These are phyloP conservation scores for Cerastis leucographa DNA, from an alignment of 2,888 invertebrate species.

Conservation along the genomic window DNA sequence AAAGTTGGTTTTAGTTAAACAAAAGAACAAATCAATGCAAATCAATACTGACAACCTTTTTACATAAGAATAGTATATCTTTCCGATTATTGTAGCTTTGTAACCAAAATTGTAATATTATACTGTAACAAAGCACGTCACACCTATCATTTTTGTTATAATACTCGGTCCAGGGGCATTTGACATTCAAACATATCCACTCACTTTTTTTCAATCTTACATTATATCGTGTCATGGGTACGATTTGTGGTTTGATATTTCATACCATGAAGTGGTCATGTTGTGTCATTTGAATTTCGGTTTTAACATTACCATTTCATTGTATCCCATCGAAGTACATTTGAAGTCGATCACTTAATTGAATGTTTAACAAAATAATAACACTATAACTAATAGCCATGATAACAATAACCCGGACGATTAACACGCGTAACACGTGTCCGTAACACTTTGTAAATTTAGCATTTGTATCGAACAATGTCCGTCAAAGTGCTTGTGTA, in stretches of 20 bases:
- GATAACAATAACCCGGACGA: constrained; percentile 64
- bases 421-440: constrained; percentile 60
- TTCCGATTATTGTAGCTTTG: constrained; percentile 12
- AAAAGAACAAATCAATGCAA: constrained; percentile 41
- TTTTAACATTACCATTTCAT: constrained; percentile 1
- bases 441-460: constrained; percentile 63
- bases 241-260: constrained; percentile 29
- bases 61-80: constrained; percentile 25
- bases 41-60: constrained; percentile 56
- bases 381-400: constrained; percentile 47
- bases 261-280: constrained; percentile 1
- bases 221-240: constrained; percentile 24
- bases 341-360: constrained; percentile 8
- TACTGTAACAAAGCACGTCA: constrained; percentile 18
- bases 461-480: constrained; percentile 71
- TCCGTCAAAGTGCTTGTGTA: constrained; percentile 70
- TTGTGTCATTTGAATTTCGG: background rate
- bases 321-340: constrained; percentile 1
- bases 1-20: constrained; percentile 11
- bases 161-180: constrained; percentile 11
- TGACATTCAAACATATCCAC: constrained; percentile 39
- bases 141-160: constrained; percentile 30
- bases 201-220: constrained; percentile 46
- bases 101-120: constrained; percentile 22
- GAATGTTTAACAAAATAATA: constrained; percentile 47